Percentiles rank a stretch among this genome's conserved stretches.
phyloP scores from a whole-genome alignment of 2,113 vertebrate species.

The Pogona vitticeps region DNA sequence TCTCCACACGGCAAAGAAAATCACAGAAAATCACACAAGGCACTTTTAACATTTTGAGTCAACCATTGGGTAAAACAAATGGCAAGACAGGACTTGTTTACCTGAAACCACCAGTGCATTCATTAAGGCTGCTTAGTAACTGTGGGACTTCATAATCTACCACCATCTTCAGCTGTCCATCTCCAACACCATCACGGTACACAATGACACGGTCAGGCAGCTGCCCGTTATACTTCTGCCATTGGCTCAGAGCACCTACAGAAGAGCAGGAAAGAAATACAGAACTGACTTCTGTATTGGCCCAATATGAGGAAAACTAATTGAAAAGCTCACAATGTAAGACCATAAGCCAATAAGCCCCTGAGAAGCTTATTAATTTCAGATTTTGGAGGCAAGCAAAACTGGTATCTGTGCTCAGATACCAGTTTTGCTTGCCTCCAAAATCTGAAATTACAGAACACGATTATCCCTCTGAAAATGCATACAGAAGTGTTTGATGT shows the following conservation, averaged over 20 bases:
- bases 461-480: too few relatives aligned
- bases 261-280: neutral
- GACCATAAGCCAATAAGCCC: neutral
- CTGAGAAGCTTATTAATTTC: too few relatives aligned
- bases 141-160: slow-evolving; percentile 59
- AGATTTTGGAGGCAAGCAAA: too few relatives aligned
- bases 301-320: neutral
- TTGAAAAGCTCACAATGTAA: neutral
- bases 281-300: neutral
- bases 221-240: slow-evolving; percentile 56
- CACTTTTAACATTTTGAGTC: neutral
- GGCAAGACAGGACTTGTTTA: neutral
- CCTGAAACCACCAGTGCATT: slow-evolving; percentile 40
- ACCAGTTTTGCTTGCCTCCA: too few relatives aligned
- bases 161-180: slow-evolving; percentile 63
- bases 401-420: too few relatives aligned
- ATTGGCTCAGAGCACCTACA: slow-evolving; percentile 68
- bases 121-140: slow-evolving; percentile 59
- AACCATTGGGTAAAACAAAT: neutral
- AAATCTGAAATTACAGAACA: too few relatives aligned
- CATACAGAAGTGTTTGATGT: too few relatives aligned
- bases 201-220: slow-evolving; percentile 64
- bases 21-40: neutral
- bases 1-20: neutral
- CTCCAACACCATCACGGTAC: slow-evolving; percentile 69